Percentiles rank a stretch among this genome's conserved stretches.
phyloP scores from a whole-genome alignment of 2,888 invertebrate genomes.

The Parnassius mnemosyne region DNA sequence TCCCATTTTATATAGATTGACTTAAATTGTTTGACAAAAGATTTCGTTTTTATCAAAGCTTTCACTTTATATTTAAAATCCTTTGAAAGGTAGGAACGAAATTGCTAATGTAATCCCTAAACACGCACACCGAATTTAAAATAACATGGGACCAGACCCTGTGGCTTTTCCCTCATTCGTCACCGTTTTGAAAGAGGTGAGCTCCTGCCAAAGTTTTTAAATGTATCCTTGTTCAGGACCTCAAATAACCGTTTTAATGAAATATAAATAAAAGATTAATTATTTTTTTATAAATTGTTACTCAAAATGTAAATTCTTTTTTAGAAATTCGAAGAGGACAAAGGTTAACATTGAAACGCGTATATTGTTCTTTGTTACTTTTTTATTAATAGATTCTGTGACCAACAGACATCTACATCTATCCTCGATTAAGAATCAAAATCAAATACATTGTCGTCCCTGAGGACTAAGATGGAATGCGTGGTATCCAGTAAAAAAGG shows the following conservation, averaged over 20 bases:
- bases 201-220: slow-evolving; percentile 12
- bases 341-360: no score
- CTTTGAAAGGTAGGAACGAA: slow-evolving; percentile 16
- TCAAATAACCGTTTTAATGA: slow-evolving; percentile 17
- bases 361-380: no score
- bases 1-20: no score
- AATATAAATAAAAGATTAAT: slow-evolving; percentile 7
- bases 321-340: no score
- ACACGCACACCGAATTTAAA: slow-evolving; percentile 17
- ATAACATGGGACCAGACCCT: slow-evolving; percentile 8
- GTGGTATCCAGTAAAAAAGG: no score
- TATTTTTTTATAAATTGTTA: not conserved
- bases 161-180: slow-evolving; percentile 13
- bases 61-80: slow-evolving; percentile 14
- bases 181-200: slow-evolving; percentile 6
- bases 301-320: no score
- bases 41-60: slow-evolving; percentile 6
- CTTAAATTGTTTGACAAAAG: no score
- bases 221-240: slow-evolving; percentile 4
- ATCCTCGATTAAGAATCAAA: no score
- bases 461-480: no score
- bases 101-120: slow-evolving; percentile 20
- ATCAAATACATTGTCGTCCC: no score
- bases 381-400: no score
- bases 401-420: no score